A percentile compares a stretch with the other conserved stretches of the same genome.
Conservation (phyloP, 1,140 invertebrate genomes). For the Vollenhovia emeryi region DNA sequence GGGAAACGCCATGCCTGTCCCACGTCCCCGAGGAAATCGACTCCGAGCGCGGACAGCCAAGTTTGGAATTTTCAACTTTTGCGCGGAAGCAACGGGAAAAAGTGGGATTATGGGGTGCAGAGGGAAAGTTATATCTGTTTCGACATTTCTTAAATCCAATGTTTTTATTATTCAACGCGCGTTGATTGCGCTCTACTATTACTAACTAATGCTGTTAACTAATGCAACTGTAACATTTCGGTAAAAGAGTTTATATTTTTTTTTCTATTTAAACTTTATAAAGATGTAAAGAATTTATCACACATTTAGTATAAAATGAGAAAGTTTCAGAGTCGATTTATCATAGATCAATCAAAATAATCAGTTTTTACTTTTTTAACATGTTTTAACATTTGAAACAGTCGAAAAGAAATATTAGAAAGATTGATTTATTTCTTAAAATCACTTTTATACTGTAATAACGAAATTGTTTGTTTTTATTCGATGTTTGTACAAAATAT, state of each 20-base stretch:
- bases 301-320: neutral
- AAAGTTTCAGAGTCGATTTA: neutral
- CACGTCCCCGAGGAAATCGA: conserved; percentile 74
- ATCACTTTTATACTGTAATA: neutral
- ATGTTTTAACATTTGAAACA: neutral
- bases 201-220: conserved; percentile 3
- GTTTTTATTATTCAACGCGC: conserved; percentile 37
- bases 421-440: neutral
- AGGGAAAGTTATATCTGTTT: conserved; percentile 41
- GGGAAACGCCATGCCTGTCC: conserved; percentile 52
- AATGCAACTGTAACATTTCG: neutral
- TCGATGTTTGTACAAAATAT: neutral
- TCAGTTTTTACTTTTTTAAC: neutral
- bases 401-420: neutral
- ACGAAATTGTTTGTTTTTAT: neutral
- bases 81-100: conserved; percentile 34
- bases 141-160: conserved; percentile 24
- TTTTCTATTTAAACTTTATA: neutral
- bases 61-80: conserved; percentile 64
- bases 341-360: neutral
- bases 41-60: conserved; percentile 34
- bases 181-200: neutral
- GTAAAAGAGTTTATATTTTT: neutral
- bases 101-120: conserved; percentile 48
- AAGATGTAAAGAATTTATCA: neutral